Base-by-base conservation (phyloP, 2,888 invertebrate species). In the Lysandra bellargus region DNA sequence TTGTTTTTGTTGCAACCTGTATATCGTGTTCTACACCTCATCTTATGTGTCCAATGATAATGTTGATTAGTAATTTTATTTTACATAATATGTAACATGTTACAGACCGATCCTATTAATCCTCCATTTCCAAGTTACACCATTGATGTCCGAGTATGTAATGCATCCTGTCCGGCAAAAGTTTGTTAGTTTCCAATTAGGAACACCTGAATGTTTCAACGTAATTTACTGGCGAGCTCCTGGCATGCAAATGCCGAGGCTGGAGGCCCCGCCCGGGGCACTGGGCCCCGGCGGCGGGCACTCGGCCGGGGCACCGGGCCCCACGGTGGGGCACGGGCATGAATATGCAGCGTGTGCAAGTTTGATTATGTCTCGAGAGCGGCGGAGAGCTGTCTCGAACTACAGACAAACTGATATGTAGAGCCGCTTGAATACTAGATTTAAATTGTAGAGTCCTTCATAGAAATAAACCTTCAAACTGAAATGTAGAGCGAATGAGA, bases 361-460 rank as follows among this genome's bases (percentile, higher is more conserved):
- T 64, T 30, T 64, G 64, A 64, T 64, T 64, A 64, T 64, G 64
- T 64, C 64, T 64, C 64, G 64, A 64, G 64, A 64, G 64, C 64
- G 64, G 61, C 23, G 61, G 61, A 61, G 61, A 61, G 61, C 61
- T 9, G 9, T 61, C 61, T 23, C 57, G 57, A 17, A 4, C 57
- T 57, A n/a, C 61, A 61, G 61, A 0, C 5, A 17, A 60, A n/a
- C n/a, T n/a, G n/a, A 60, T 6, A 61, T 61, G 7, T 61, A 3
- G 9, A 64, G 17, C 44, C 9, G 6, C n/a, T 60, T 5, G 60
- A n/a, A n/a, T 53, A 61, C n/a, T 61, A 23, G 1, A n/a, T 61
- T 2, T 4, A 23, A 61, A n/a, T 61, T 61, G 61, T 17, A 57
- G 57, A 57, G 57, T 57, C 17, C 17, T 49, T 17, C 57, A 57